Evolutionary conservation across 30 jellyfish, hydroid and myxozoan genomes (phyloP), one percentile per base, ranked within the genome.

Genomic region (Pelagia noctiluca): DNA sequence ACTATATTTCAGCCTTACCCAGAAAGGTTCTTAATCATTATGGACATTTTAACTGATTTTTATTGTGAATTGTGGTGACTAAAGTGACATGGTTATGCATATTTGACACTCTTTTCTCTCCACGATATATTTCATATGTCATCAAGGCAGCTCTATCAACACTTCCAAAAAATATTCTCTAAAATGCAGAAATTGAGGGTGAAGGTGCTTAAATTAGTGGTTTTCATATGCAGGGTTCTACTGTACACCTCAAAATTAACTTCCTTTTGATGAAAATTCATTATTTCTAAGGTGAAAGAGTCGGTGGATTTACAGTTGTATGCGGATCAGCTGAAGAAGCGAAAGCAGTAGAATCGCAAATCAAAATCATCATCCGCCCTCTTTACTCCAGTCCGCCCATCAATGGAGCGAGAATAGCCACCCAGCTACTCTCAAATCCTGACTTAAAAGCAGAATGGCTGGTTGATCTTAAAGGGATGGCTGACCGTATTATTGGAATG

Each of bases 361-460:
- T 96, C 78, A 96, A 90, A 67, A 91, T 96, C 0, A 70, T 96
- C 81, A 91, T 96, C 74, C 96, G 99, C 16, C 97, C 98, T 28
- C 86, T 90, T 96, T 96, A 96, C 66, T 96, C 99, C 33, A 95
- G 69, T 70, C 99, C 99, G n/a, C 99, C 99, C 32, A 82, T 87
- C 26, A 84, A 96, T 54, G 99, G 99, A 7, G 99, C 99, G 24
- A 79, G 98, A 54, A 69, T 96, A 75, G 99, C 92, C 34, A 50
- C 84, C 28, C 75, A 78, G 38, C 78, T 96, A 19, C 78, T 96
- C 29, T 79, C 38, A 50, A 82, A 50, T 36, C 81, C 92, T 7
- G 97, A 90, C 23, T 62, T 89, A 47, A 52, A 89, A 68, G 92
- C 84, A 30, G 95, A 96, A 49, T 96, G 99, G 99, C 85, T 85